Percentiles rank a stretch among this genome's conserved stretches.
phyloP scores from a whole-genome alignment of 2,797 vertebrate species.

The Philypnodon macrostomus region DNA sequence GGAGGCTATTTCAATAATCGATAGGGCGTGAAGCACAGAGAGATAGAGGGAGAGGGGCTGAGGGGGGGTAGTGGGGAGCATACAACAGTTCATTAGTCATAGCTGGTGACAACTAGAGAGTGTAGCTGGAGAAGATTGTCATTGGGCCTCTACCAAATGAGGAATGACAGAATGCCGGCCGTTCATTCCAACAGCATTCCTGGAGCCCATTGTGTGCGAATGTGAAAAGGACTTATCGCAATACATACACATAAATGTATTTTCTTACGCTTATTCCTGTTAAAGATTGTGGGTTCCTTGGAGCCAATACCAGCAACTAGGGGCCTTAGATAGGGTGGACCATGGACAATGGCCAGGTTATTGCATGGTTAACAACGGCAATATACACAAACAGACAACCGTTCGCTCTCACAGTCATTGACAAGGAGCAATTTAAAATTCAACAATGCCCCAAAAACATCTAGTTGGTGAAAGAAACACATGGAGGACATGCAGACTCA shows the following conservation, averaged over 20 bases:
- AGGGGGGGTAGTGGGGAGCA: constrained; percentile 39
- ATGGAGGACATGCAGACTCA: too few relatives aligned
- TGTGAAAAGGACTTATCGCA: constrained; percentile 53
- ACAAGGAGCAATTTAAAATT: too few relatives aligned
- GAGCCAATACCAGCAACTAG: too few relatives aligned
- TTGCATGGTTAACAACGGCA: too few relatives aligned
- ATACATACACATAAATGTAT: constrained; percentile 21
- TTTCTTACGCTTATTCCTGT: too few relatives aligned
- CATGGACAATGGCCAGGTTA: too few relatives aligned
- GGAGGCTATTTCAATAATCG: constrained; percentile 73
- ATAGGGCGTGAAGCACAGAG: constrained; percentile 61
- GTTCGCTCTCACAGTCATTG: too few relatives aligned
- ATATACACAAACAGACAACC: too few relatives aligned
- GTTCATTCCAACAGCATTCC: constrained; percentile 64
- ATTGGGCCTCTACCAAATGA: constrained; percentile 70
- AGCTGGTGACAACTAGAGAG: constrained; percentile 64
- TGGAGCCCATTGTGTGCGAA: constrained; percentile 63
- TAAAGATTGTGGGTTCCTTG: too few relatives aligned
- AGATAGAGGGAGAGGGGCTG: constrained; percentile 11
- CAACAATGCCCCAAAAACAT: too few relatives aligned
- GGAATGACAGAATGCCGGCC: constrained; percentile 60
- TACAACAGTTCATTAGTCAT: constrained; percentile 77
- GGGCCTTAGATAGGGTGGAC: too few relatives aligned
- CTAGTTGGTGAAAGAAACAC: too few relatives aligned
- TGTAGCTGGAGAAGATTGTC: constrained; percentile 63